Evolutionary conservation across 2,113 vertebrate species (phyloP), one percentile per base, ranked within the genome.

Genomic region (Zapornia atra): DNA sequence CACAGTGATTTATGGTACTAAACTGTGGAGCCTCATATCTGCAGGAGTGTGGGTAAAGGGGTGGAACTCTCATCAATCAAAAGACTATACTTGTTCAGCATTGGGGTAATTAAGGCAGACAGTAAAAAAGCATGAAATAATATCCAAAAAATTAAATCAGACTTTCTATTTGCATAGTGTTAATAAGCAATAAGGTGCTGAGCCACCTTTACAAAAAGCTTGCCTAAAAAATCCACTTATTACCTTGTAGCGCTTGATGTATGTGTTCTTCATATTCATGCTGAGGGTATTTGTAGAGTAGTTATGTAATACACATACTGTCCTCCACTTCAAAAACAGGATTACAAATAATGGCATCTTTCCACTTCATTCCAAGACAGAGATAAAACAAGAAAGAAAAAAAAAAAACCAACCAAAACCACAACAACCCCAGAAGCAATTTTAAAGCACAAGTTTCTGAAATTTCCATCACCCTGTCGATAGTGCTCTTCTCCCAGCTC

Each of bases 51-150:
- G 94, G 90, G 90, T 90, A 97, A 96, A 97, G 95, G 97, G 96
- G 96, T 96, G 92, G 97, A 90, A 97, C 94, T 82, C 88, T 97
- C 96, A 96, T 97, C 96, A 97, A 94, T 97, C 96, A 95, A 88
- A 92, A 92, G 83, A 66, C 88, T 93, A 40, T 86, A 93, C 77
- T 83, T 96, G 91, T 92, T 97, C 83, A 94, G 95, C 83, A 87
- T 54, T 90, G 73, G 83, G 94, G 94, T 97, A 92, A 96, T 97
- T 96, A 98, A 95, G 95, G 96, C 59, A 93, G 95, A 95, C 92
- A 92, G 46, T 80, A 96, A 95, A 94, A 96, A 97, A 92, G 70
- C 63, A 72, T 76, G 73, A 97, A 94, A 86, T 92, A 94, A 92
- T 87, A 97, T 73, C 88, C 46, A 75, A 19, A 87, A 97, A 95